A percentile compares a stretch with the other conserved stretches of the same genome.
phyloP scores from a whole-genome alignment of 1,140 invertebrate genomes.

The Pygmarrhopalites habei region DNA sequence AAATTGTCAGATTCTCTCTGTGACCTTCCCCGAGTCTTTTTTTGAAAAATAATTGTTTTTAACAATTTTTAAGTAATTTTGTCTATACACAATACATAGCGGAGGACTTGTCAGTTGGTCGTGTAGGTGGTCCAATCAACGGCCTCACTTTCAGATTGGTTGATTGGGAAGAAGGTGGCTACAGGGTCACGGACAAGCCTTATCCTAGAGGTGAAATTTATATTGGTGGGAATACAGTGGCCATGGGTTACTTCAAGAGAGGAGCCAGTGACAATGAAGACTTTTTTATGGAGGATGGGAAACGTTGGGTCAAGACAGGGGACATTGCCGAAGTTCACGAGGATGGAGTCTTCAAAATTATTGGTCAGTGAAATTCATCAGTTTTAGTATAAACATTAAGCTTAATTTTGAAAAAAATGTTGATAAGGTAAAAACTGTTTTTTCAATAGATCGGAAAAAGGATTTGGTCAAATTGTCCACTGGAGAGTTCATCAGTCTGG shows the following conservation, averaged over 20 bases:
- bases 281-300: slow-evolving; percentile 73
- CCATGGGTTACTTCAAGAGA: slow-evolving; percentile 91
- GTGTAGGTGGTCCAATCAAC: slow-evolving; percentile 80
- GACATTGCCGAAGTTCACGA: slow-evolving; percentile 89
- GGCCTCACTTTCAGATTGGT: slow-evolving; percentile 77
- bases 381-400: too few species aligned
- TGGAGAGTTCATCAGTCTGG: too few species aligned
- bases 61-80: too few species aligned
- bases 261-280: slow-evolving; percentile 83
- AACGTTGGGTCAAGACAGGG: slow-evolving; percentile 87
- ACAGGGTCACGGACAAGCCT: slow-evolving; percentile 80
- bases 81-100: too few species aligned
- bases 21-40: too few species aligned
- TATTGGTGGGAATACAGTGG: slow-evolving; percentile 73
- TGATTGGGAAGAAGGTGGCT: slow-evolving; percentile 93
- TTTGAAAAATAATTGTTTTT: too few species aligned
- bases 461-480: too few species aligned
- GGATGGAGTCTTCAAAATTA: slow-evolving; percentile 92
- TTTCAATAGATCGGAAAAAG: too few species aligned
- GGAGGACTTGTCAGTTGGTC: slow-evolving; percentile 64
- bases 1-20: too few species aligned
- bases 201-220: slow-evolving; percentile 63
- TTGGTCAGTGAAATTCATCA: slow-evolving; percentile 70
- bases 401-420: too few species aligned
- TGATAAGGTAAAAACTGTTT: too few species aligned